These are phyloP conservation scores for Thunnus maccoyii DNA, from an alignment of 2,113 vertebrate species.

Conservation along the genomic window DNA sequence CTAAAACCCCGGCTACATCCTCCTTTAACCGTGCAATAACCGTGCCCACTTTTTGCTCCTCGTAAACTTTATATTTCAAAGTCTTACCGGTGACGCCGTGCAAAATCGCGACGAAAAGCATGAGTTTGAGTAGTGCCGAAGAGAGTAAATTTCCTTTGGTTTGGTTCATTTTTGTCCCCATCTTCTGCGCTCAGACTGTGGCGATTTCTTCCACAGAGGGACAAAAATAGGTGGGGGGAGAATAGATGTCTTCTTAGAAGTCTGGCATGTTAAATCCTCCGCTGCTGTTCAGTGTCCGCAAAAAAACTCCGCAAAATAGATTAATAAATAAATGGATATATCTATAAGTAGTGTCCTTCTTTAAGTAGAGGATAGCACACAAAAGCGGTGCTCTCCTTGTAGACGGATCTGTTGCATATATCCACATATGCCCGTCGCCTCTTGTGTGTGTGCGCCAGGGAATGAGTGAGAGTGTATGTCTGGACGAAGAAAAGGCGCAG, in stretches of 20 bases:
- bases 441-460: conserved; percentile 53
- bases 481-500: conserved; percentile 71
- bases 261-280: conserved; percentile 68
- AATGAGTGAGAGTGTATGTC: conserved; percentile 59
- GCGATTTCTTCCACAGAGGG: conserved; percentile 63
- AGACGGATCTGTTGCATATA: conserved; percentile 65
- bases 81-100: conserved; percentile 85
- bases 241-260: conserved; percentile 51
- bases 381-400: neutral
- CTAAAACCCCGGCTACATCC: conserved; percentile 90
- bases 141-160: conserved; percentile 68
- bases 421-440: conserved; percentile 64
- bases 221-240: neutral
- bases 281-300: conserved; percentile 23
- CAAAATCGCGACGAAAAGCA: conserved; percentile 77
- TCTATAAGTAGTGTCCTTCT: neutral
- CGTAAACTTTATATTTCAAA: conserved; percentile 95
- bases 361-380: neutral
- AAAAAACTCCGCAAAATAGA: conserved; percentile 36
- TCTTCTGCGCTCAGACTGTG: conserved; percentile 52
- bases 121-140: conserved; percentile 65
- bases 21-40: conserved; percentile 93
- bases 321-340: conserved; percentile 23
- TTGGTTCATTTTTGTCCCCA: conserved; percentile 63
- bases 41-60: conserved; percentile 94